Evolutionary conservation across 1,140 invertebrate genomes (phyloP).

Genomic region (Bombus haemorrhoidalis): DNA sequence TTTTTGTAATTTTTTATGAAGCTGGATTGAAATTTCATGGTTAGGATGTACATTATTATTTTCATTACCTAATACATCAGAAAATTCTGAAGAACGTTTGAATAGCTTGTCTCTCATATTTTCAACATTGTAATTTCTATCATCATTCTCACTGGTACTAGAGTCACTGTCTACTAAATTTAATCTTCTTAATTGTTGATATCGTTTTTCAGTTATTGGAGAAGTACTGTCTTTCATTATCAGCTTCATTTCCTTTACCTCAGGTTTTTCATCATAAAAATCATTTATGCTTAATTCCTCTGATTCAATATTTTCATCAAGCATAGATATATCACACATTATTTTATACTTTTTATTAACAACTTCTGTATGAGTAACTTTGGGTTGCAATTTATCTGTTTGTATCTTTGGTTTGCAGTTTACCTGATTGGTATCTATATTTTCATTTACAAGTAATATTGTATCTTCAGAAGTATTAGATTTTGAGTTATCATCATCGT

Average conservation of each 20-base stretch:
- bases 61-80: background rate
- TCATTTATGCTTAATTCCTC: background rate
- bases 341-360: slow-evolving; percentile 35
- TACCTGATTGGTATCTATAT: background rate
- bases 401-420: background rate
- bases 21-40: background rate
- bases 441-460: background rate
- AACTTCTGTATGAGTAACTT: slow-evolving; percentile 27
- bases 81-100: background rate
- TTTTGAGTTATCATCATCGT: background rate
- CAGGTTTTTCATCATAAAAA: background rate
- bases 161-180: slow-evolving; percentile 39
- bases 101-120: slow-evolving; percentile 36
- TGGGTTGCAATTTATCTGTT: slow-evolving; percentile 16
- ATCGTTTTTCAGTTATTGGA: background rate
- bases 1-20: background rate
- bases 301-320: background rate
- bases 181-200: slow-evolving; percentile 25
- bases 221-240: slow-evolving; percentile 5
- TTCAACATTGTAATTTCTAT: background rate
- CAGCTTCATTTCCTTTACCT: background rate
- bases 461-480: background rate
- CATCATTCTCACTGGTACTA: slow-evolving; percentile 23
- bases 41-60: background rate
- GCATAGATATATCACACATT: background rate